Percentiles rank a stretch among this genome's conserved stretches.
phyloP scores from a whole-genome alignment of 2,888 invertebrate genomes.

The Eristalis arbustorum region DNA sequence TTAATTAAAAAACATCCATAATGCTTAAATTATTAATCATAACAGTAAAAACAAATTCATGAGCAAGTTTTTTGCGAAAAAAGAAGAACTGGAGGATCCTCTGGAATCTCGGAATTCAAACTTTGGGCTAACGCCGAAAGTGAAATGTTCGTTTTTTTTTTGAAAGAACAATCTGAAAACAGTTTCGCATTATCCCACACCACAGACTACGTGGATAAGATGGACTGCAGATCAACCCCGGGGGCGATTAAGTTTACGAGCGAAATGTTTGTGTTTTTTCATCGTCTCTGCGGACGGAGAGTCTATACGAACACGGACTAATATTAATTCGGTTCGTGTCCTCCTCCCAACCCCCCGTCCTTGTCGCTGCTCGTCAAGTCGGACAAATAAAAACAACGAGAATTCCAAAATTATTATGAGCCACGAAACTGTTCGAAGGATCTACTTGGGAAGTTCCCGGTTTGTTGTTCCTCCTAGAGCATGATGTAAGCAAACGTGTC shows the following conservation, averaged over 20 bases:
- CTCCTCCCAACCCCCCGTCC: background rate
- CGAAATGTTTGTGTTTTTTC: background rate
- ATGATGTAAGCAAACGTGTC: conserved; percentile 25
- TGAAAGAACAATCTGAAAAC: background rate
- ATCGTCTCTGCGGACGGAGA: background rate
- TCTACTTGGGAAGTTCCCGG: conserved; percentile 26
- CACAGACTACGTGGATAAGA: background rate
- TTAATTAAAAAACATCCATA: conserved; percentile 57
- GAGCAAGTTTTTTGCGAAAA: background rate
- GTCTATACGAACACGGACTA: background rate
- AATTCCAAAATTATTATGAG: background rate
- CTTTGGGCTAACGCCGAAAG: background rate
- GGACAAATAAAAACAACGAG: background rate
- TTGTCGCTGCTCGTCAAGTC: background rate
- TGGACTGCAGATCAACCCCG: conserved; percentile 11
- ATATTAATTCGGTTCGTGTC: conserved; percentile 23
- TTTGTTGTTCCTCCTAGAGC: conserved; percentile 8
- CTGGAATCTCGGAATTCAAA: background rate
- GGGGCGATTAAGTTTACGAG: conserved; percentile 43
- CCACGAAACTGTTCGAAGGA: conserved; percentile 1
- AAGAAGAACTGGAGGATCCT: background rate
- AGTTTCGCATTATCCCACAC: conserved; percentile 4
- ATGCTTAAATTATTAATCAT: conserved; percentile 46
- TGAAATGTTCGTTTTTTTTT: background rate
- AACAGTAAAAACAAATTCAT: background rate